Evolutionary conservation across 1,140 invertebrate genomes (phyloP).

Genomic region (Temnothorax longispinosus): DNA sequence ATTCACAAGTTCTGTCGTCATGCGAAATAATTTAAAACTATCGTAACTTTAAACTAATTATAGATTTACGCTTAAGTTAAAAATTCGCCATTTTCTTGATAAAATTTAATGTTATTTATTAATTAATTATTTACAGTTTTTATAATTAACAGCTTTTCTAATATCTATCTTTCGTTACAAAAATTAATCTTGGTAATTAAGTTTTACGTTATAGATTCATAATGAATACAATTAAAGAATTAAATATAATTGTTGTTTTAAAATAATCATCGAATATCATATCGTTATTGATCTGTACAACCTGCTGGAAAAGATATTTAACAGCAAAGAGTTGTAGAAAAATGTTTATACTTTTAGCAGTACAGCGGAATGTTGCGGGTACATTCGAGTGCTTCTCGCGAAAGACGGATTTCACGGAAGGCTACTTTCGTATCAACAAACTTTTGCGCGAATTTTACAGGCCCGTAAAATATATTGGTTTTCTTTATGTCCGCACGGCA

Average conservation of each 20-base stretch:
- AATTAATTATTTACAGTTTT: not conserved
- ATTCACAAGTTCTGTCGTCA: not conserved
- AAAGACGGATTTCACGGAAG: not conserved
- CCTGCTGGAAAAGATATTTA: conserved; percentile 5
- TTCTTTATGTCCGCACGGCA: conserved; percentile 1
- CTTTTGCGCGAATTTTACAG: conserved; percentile 20
- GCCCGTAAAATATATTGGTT: conserved; percentile 35
- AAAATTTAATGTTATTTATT: not conserved
- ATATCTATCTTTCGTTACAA: not conserved
- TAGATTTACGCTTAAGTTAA: not conserved
- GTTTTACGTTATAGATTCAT: not conserved
- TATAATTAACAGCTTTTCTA: not conserved
- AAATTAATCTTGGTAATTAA: not conserved
- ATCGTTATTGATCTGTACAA: not conserved
- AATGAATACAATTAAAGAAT: not conserved
- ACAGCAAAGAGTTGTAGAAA: not conserved
- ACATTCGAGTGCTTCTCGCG: not conserved
- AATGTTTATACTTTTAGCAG: conserved; percentile 17
- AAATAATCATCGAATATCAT: not conserved
- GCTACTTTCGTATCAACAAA: conserved; percentile 29
- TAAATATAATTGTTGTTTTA: not conserved
- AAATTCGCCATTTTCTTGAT: not conserved
- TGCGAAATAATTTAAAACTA: not conserved
- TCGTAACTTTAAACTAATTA: not conserved
- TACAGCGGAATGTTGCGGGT: not conserved